Evolutionary conservation across 2,797 vertebrate species (phyloP).

Genomic region (Mycteria americana): DNA sequence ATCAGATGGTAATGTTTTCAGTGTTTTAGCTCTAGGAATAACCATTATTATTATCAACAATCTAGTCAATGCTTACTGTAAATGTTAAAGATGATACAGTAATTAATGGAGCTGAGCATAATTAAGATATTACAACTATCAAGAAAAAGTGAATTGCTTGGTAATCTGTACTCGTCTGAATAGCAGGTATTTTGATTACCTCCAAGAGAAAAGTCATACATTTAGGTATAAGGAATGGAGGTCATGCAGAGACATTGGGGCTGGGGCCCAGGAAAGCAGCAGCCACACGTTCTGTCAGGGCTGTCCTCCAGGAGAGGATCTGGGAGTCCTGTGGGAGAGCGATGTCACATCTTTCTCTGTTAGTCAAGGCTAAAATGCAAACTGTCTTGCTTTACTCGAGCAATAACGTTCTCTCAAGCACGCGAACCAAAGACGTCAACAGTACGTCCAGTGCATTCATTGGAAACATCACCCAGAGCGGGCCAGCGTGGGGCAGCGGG

Average conservation of each 20-base stretch:
- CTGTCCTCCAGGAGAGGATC: neutral
- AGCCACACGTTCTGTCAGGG: accelerated
- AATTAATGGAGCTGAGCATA: neutral
- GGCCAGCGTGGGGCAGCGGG: accelerated
- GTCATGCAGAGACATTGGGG: accelerated
- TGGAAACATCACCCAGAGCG: accelerated
- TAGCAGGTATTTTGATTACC: neutral
- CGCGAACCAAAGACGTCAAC: neutral
- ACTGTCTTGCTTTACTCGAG: neutral
- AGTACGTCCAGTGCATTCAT: accelerated
- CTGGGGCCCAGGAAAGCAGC: neutral
- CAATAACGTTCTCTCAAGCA: neutral
- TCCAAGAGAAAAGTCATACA: neutral
- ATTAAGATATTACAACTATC: neutral
- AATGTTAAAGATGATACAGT: neutral
- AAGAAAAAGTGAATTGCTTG: neutral
- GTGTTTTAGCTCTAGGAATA: neutral
- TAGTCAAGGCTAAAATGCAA: neutral
- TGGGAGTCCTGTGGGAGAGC: neutral
- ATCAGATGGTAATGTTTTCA: neutral
- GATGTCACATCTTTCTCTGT: accelerated
- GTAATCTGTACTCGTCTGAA: neutral
- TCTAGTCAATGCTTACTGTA: neutral
- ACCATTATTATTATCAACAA: neutral
- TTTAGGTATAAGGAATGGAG: neutral